These are phyloP conservation scores for Aporophyla lueneburgensis DNA, from an alignment of 2,888 invertebrate species.

Conservation along the genomic window DNA sequence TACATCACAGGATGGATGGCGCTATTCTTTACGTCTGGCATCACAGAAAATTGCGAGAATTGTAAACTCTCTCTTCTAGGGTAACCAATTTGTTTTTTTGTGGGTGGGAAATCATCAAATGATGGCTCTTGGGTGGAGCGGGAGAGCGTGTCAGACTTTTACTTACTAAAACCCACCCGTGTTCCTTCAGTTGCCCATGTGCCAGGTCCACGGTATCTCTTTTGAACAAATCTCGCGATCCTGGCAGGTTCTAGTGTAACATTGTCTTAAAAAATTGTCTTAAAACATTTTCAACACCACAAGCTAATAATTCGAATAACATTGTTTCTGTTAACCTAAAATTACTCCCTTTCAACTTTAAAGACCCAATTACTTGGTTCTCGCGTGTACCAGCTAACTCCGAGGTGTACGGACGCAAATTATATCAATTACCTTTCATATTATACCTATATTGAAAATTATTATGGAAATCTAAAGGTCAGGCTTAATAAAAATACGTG, in stretches of 20 bases:
- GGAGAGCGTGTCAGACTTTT: no score
- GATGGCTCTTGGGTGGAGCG: no score
- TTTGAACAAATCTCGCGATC: no score
- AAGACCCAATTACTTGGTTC: slow-evolving; percentile 42
- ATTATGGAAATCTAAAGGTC: slow-evolving; percentile 59
- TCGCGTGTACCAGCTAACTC: slow-evolving; percentile 53
- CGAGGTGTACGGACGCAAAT: slow-evolving; percentile 47
- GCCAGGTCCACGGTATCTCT: no score
- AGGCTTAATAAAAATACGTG: slow-evolving; percentile 49
- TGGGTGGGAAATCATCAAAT: no score
- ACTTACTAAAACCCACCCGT: no score
- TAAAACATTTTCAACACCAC: not conserved
- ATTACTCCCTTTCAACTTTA: slow-evolving; percentile 26
- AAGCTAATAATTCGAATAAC: not conserved
- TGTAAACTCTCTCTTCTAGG: not conserved
- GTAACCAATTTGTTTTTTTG: no score
- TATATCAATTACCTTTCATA: slow-evolving; percentile 63
- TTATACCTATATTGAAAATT: slow-evolving; percentile 61
- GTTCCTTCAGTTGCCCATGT: no score
- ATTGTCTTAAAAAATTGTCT: no score
- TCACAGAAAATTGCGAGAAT: not conserved
- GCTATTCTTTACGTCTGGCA: no score
- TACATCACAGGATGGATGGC: no score
- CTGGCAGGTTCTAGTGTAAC: no score
- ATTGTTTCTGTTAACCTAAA: slow-evolving; percentile 1